Conservation (phyloP, 2,888 invertebrate species). For the Strigamia maritima region DNA sequence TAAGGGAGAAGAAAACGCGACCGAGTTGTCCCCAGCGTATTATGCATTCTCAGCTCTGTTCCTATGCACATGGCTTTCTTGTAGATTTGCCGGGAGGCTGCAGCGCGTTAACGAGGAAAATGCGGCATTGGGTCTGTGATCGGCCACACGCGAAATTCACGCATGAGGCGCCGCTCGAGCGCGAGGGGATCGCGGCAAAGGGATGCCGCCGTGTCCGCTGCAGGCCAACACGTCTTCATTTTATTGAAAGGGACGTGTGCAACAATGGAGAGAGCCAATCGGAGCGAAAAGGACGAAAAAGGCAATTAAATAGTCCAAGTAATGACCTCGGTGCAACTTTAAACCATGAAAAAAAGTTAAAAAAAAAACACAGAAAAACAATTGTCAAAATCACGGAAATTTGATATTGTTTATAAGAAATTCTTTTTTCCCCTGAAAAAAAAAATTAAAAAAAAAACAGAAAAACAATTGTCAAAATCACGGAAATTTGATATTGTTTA, state of each 20-base stretch:
- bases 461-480: too few species aligned
- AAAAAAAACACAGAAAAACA: not conserved
- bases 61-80: not conserved
- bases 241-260: slow-evolving; percentile 22
- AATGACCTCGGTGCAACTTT: not conserved
- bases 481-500: too few species aligned
- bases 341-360: not conserved
- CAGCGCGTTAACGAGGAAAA: slow-evolving; percentile 31
- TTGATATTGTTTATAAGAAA: too few species aligned
- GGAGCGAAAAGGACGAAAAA: not conserved
- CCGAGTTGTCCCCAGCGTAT: not conserved
- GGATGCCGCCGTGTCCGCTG: slow-evolving; percentile 32
- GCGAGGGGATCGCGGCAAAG: slow-evolving; percentile 24
- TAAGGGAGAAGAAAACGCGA: not conserved
- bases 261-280: slow-evolving; percentile 18
- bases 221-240: slow-evolving; percentile 18
- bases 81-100: not conserved
- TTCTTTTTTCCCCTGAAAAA: too few species aligned
- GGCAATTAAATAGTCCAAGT: slow-evolving; percentile 5
- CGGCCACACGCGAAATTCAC: slow-evolving; percentile 34
- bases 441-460: not conserved
- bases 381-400: too few species aligned
- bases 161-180: slow-evolving; percentile 32
- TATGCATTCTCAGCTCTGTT: not conserved
- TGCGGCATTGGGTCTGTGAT: slow-evolving; percentile 30